A percentile compares a stretch with the other conserved stretches of the same genome.
Conservation (phyloP, 2,797 vertebrate genomes). For the Crypturellus tataupa region DNA sequence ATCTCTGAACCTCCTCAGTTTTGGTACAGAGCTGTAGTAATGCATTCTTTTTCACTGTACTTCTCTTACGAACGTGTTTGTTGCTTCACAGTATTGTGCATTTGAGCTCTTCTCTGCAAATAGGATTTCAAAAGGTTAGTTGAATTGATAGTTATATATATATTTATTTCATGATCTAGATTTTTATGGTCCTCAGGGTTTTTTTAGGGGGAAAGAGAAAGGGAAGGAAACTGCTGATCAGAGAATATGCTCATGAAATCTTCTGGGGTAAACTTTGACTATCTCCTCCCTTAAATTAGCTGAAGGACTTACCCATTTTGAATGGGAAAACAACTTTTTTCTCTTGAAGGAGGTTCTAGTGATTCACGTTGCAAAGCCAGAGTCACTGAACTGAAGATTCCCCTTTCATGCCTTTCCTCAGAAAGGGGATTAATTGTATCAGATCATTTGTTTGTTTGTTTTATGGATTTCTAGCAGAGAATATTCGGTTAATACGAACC, state of each 20-base stretch:
- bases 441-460: background rate
- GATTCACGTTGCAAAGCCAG: slow-evolving; percentile 29
- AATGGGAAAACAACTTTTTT: slow-evolving; percentile 13
- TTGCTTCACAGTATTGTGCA: background rate
- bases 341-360: slow-evolving; percentile 14
- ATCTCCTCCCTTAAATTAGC: background rate
- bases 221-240: background rate
- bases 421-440: background rate
- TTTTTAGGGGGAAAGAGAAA: background rate
- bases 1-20: background rate
- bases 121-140: background rate
- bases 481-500: background rate
- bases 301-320: slow-evolving; percentile 3
- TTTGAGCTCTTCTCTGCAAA: background rate
- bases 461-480: background rate
- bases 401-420: background rate
- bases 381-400: background rate
- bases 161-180: background rate
- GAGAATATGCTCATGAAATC: background rate
- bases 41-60: background rate
- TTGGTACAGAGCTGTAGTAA: background rate
- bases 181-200: background rate
- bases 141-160: background rate
- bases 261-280: slow-evolving; percentile 14
- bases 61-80: background rate